phyloP scores from a whole-genome alignment of 2,888 invertebrate species.

The Cryptosula pallasiana region DNA sequence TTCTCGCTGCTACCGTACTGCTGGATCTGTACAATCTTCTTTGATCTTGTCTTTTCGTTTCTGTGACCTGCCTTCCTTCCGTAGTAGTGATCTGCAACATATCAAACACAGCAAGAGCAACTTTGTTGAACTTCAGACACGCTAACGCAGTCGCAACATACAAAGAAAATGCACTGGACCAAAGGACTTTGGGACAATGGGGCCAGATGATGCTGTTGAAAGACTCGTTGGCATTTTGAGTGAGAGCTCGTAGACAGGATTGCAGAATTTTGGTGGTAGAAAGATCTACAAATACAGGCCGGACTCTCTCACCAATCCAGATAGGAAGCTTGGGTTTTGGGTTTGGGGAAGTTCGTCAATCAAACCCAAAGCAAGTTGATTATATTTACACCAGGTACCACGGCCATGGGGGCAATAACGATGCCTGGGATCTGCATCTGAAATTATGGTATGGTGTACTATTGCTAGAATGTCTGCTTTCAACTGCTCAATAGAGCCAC shows the following conservation, averaged over 20 bases:
- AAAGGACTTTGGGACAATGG: background rate
- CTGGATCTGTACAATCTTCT: background rate
- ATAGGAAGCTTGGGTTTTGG: too few relatives aligned
- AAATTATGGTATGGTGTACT: background rate
- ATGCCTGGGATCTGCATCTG: background rate
- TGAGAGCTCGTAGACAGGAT: background rate
- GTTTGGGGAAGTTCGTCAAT: background rate
- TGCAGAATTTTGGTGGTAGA: background rate
- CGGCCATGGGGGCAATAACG: background rate
- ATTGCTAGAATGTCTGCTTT: too few relatives aligned
- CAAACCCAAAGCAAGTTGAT: too few relatives aligned
- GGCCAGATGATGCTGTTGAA: background rate
- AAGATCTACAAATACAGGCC: background rate
- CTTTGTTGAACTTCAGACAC: background rate
- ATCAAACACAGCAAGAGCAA: background rate
- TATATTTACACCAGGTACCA: too few relatives aligned
- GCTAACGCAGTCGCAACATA: background rate
- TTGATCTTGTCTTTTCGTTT: background rate
- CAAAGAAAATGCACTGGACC: background rate
- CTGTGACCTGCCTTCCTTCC: slow-evolving; percentile 7
- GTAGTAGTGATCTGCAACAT: slow-evolving; percentile 16
- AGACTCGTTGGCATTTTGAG: background rate
- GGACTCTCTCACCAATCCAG: too few relatives aligned
- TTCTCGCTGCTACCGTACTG: background rate
- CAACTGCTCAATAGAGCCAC: too few relatives aligned